These are phyloP conservation scores for Apamea monoglypha DNA, from an alignment of 2,888 invertebrate genomes.

Conservation along the genomic window DNA sequence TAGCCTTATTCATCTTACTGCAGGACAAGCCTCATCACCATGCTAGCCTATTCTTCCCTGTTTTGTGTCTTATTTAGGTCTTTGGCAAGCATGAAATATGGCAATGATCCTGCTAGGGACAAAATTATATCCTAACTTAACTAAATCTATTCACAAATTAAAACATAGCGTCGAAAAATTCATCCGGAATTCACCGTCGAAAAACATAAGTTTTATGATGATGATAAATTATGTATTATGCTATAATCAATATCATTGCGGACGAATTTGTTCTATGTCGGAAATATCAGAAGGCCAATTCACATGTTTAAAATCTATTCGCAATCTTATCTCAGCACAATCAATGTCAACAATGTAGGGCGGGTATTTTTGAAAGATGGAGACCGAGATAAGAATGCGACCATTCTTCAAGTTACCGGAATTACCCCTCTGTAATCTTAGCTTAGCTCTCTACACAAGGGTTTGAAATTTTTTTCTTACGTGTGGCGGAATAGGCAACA, in stretches of 20 bases:
- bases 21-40: background rate
- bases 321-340: too few species aligned
- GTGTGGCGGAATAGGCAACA: slow-evolving; percentile 92
- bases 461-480: slow-evolving; percentile 77
- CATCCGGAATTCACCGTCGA: too few species aligned
- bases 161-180: background rate
- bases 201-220: too few species aligned
- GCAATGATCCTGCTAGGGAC: too few species aligned
- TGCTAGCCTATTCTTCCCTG: background rate
- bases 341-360: background rate
- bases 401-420: background rate
- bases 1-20: background rate
- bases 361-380: background rate
- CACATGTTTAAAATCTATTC: background rate
- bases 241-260: too few species aligned
- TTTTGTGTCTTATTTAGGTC: background rate
- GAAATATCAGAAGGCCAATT: background rate
- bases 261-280: too few species aligned
- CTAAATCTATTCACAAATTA: background rate
- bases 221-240: too few species aligned
- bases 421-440: background rate
- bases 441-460: background rate
- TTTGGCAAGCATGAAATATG: background rate
- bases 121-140: too few species aligned
- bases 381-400: background rate